These are phyloP conservation scores for Cheilosia scutellata DNA, from an alignment of 2,888 invertebrate species.

Conservation along the genomic window DNA sequence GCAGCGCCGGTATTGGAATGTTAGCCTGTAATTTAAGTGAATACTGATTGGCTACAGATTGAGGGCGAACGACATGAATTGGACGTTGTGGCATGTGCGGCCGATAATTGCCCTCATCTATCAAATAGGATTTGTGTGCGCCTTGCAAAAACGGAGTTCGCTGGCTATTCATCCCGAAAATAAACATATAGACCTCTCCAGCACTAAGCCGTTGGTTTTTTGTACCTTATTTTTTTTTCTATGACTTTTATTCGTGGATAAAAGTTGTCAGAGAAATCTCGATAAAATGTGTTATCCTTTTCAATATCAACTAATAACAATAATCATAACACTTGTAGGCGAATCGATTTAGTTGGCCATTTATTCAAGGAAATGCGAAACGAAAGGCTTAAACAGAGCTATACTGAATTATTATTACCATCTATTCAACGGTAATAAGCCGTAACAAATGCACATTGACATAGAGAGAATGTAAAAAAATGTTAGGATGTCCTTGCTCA, in stretches of 20 bases:
- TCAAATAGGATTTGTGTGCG: slow-evolving; percentile 71
- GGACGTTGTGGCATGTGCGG: slow-evolving; percentile 74
- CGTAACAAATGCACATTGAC: slow-evolving; percentile 63
- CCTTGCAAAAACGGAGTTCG: slow-evolving; percentile 51
- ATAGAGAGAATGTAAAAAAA: slow-evolving; percentile 6
- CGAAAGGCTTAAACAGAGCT: slow-evolving; percentile 16
- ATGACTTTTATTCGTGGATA: slow-evolving; percentile 17
- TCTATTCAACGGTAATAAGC: slow-evolving; percentile 65
- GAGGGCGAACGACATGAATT: slow-evolving; percentile 72
- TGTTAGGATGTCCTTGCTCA: slow-evolving; percentile 51
- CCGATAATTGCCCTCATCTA: slow-evolving; percentile 76
- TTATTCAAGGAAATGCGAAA: slow-evolving; percentile 19
- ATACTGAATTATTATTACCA: slow-evolving; percentile 64
- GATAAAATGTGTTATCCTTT: slow-evolving; percentile 66
- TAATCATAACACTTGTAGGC: slow-evolving; percentile 72
- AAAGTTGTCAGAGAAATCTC: slow-evolving; percentile 53
- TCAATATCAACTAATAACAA: slow-evolving; percentile 68
- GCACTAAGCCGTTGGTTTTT: slow-evolving; percentile 9
- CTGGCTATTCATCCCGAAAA: slow-evolving; percentile 20
- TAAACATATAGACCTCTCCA: neutral
- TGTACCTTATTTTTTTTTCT: neutral
- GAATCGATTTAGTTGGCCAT: slow-evolving; percentile 64
- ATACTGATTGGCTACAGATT: slow-evolving; percentile 74
- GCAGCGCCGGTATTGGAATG: slow-evolving; percentile 59
- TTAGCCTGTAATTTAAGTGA: slow-evolving; percentile 76